Evolutionary conservation across 1,140 invertebrate genomes (phyloP), one percentile per base, ranked within the genome.

Genomic region (Gryon sp.): DNA sequence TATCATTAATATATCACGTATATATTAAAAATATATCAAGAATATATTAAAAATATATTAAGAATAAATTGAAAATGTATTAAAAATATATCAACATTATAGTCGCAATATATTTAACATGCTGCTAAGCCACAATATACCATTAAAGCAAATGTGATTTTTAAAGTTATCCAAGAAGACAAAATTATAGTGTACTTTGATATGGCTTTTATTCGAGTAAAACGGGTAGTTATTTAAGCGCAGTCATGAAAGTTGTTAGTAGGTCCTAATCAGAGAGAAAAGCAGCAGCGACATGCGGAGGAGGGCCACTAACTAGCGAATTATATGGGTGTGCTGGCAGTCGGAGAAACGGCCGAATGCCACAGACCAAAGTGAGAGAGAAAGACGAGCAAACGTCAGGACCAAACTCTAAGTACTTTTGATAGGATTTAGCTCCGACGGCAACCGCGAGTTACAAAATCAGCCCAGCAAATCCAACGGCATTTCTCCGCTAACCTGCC

Each of bases 321-420:
- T 55, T 59, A 59, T 43, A 41, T 32, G 28, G 50, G 7, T 26
- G 34, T 36, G 66, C 57, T 72, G 75, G 30, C 59, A 66, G 75
- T 73, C 65, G 46, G 48, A 78, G 57, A 43, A 53, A 57, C 69
- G 55, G 52, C 50, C 38, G 55, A 69, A 66, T 53, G 14, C 48
- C 55, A 36, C 32, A 12, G 46, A 38, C 41, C 34, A 69, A 59
- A n/a, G n/a, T n/a, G n/a, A n/a, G n/a, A n/a, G n/a, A n/a, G n/a
- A n/a, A n/a, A n/a, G n/a, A n/a, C n/a, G 53, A 79, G 83, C 69
- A 76, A 76, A 76, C 76, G 79, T 78, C 76, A 80, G 78, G 45
- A 75, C 80, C 78, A 75, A 85, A 85, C 82, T 85, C 80, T 85
- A 85, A 86, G 85, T 86, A 85, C 83, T 84, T 81, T 63, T 84